These are phyloP conservation scores for Neosilurus mollespiculum DNA, from an alignment of 2,797 vertebrate genomes.

Conservation along the genomic window DNA sequence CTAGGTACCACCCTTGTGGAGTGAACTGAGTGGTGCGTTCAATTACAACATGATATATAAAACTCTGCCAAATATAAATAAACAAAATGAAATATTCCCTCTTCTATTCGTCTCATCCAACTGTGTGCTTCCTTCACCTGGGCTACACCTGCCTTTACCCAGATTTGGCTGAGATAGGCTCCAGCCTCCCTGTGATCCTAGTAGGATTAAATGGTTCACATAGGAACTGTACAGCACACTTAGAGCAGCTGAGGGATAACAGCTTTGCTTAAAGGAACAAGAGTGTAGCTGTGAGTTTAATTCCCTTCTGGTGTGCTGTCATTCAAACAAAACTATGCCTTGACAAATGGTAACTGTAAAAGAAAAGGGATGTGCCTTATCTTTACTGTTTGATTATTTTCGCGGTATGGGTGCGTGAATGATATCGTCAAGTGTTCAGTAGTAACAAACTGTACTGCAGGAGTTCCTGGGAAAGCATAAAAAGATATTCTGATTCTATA, in stretches of 20 bases:
- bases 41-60: too few species aligned
- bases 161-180: too few species aligned
- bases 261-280: neutral
- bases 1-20: too few species aligned
- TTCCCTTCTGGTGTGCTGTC: neutral
- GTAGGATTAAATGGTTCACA: too few species aligned
- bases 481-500: neutral
- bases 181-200: too few species aligned
- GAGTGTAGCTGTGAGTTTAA: neutral
- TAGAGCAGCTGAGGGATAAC: slow-evolving; percentile 17
- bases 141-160: too few species aligned
- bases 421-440: neutral
- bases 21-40: too few species aligned
- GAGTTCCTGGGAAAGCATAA: neutral
- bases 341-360: neutral
- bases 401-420: neutral
- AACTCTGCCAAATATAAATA: too few species aligned
- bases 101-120: too few species aligned
- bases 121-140: too few species aligned
- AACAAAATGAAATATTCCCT: too few species aligned
- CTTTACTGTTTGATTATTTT: neutral
- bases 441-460: neutral
- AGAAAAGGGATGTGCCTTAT: neutral
- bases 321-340: neutral
- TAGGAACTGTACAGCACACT: slow-evolving; percentile 7